These are phyloP conservation scores for Dendroctonus valens DNA, from an alignment of 1,140 invertebrate genomes.

Conservation along the genomic window DNA sequence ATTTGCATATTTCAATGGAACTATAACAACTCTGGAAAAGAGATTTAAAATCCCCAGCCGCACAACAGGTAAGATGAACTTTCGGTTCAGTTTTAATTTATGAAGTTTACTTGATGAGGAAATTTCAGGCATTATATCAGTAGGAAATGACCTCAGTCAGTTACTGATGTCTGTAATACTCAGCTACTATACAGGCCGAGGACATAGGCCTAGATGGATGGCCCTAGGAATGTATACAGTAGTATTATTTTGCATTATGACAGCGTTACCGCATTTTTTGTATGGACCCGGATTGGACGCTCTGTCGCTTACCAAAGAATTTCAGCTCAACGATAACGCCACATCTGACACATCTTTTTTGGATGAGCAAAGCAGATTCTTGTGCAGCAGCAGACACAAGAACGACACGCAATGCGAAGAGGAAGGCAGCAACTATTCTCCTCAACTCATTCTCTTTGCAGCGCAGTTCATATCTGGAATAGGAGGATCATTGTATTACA, in stretches of 20 bases:
- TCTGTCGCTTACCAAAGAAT: conserved; percentile 63
- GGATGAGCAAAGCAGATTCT: conserved; percentile 48
- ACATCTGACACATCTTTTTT: conserved; percentile 48
- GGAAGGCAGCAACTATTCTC: conserved; percentile 60
- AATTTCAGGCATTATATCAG: conserved; percentile 63
- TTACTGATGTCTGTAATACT: conserved; percentile 60
- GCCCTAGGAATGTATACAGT: conserved; percentile 68
- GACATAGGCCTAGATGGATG: conserved; percentile 71
- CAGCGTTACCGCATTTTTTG: conserved; percentile 69
- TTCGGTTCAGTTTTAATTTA: background rate
- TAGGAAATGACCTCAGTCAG: conserved; percentile 67
- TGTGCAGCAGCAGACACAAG: conserved; percentile 44
- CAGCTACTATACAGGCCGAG: conserved; percentile 66
- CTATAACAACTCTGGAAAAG: conserved; percentile 78
- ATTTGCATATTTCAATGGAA: conserved; percentile 75
- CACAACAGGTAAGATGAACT: conserved; percentile 60
- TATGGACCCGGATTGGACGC: conserved; percentile 72
- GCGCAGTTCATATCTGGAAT: conserved; percentile 68
- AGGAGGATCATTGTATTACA: conserved; percentile 65
- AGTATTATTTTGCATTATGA: conserved; percentile 67
- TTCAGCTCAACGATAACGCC: conserved; percentile 52
- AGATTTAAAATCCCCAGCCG: conserved; percentile 76
- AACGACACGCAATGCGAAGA: conserved; percentile 54
- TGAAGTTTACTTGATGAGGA: background rate
- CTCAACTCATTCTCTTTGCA: conserved; percentile 60